These are phyloP conservation scores for Drosophila mauritiana DNA, from an alignment of 1,140 invertebrate species.

Conservation along the genomic window DNA sequence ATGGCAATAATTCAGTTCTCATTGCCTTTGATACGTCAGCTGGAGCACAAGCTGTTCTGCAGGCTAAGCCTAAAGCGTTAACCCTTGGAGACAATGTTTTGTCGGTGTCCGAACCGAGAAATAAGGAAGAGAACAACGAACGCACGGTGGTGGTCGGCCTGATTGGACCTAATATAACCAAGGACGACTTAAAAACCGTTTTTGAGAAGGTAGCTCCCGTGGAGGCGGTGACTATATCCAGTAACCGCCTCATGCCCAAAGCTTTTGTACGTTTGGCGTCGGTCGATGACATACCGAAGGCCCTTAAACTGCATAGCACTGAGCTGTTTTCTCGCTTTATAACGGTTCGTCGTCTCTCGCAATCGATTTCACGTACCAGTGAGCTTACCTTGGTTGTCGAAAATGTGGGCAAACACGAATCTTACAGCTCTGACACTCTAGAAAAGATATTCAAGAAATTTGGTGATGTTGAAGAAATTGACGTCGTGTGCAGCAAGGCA, in stretches of 20 bases:
- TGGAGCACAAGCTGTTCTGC: slow-evolving; percentile 48
- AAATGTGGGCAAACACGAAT: slow-evolving; percentile 47
- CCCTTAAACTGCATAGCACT: slow-evolving; percentile 54
- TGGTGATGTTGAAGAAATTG: slow-evolving; percentile 44
- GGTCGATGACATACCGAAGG: slow-evolving; percentile 12
- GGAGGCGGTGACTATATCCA: slow-evolving; percentile 28
- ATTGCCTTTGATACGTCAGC: slow-evolving; percentile 54
- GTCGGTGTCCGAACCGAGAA: not conserved
- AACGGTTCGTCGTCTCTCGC: slow-evolving; percentile 25
- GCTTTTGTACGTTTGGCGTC: slow-evolving; percentile 50
- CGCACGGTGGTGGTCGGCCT: slow-evolving; percentile 52
- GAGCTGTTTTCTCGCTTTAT: slow-evolving; percentile 57
- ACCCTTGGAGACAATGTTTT: slow-evolving; percentile 34
- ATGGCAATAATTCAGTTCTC: slow-evolving; percentile 17
- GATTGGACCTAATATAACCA: slow-evolving; percentile 37
- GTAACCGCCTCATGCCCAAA: slow-evolving; percentile 25
- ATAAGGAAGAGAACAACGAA: slow-evolving; percentile 1
- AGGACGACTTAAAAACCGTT: slow-evolving; percentile 31
- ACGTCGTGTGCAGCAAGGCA: slow-evolving; percentile 49
- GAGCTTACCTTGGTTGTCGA: slow-evolving; percentile 42
- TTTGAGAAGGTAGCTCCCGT: slow-evolving; percentile 60
- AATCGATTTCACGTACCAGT: not conserved
- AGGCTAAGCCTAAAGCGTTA: slow-evolving; percentile 51
- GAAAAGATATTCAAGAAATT: slow-evolving; percentile 64
- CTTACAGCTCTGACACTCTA: slow-evolving; percentile 27